Base-by-base conservation (phyloP, 2,797 vertebrate genomes). In the Sebastiscus tertius region DNA sequence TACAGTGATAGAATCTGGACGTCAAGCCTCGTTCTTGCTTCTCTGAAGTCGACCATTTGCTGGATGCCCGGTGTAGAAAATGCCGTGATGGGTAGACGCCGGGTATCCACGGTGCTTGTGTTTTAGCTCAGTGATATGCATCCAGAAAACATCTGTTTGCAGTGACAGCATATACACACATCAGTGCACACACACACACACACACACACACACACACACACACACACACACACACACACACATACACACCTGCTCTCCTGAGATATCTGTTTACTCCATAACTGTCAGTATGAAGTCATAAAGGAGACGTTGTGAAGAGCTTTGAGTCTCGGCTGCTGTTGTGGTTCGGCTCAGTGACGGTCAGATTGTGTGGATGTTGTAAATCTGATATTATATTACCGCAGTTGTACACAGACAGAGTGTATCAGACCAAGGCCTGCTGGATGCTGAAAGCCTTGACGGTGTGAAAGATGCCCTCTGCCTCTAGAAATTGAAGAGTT, bases 351-450 rank as follows among this genome's bases (percentile, higher is more conserved):
- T 73, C 42, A 22, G 81, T 20, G 4, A 26, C 26, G 70, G 76
- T 82, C 73, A 61, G 26, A 64, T 49, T 67, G 34, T 63, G 58
- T 74, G 58, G 61, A 26, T 75, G 26, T 58, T 4, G 5, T 80
- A 76, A 83, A 87, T 90, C 78, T 83, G 65, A 46, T 46, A 8
- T 46, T 46, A 83, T 77, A 79, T 79, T 49, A 59, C 74, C n/a
- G 7, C 39, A 62, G 24, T 55, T 49, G 66, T 26, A 49, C 34
- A 29, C 59, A 16, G 22, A 59, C 59, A 24, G 65, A 68, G 33
- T 39, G 64, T 14, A 46, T 62, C 55, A 29, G 39, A 54, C 14
- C 33, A 60, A 72, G 14, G 36, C 54, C 63, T 39, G 54, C 55
- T 72, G 52, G 49, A 56, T 77, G 72, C 39, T 34, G 26, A 75